Base-by-base conservation (phyloP, 2,113 vertebrate genomes). In the Vanacampus margaritifer region DNA sequence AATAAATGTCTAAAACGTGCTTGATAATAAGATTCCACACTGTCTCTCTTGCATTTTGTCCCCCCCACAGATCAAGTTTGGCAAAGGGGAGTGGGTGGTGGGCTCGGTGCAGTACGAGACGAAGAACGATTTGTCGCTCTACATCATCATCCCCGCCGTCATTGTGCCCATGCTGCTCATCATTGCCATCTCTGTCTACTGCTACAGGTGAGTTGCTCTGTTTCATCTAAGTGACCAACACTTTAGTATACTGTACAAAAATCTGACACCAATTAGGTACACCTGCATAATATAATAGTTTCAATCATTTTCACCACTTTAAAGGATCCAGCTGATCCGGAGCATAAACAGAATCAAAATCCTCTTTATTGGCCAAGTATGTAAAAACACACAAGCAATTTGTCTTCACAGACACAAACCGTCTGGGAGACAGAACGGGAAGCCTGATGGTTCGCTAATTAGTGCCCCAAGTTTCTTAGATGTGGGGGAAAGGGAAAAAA, bases 91-190 rank as follows among this genome's bases (percentile, higher is more conserved):
- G 87, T 99, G 95, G 94, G 80, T 94, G 63, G 91, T 97, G 0
- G 96, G 93, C 79, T 93, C 90, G 0, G 95, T 98, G 57, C 90
- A 93, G 65, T 99, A 96, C 4, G 95, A 97, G 9, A 92, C 79
- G 65, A 94, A 88, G 72, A 92, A 88, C 23, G 93, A 94, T 63
- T 89, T 94, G 79, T 92, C 95, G 0, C 90, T 97, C n/a, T 87
- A 89, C 80, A 92, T 96, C 85, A 99, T 99, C 89, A 92, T 99
- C 86, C 96, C 96, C 0, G 90, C 94, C 39, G 94, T 99, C 74
- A 88, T 98, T 1, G 91, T 96, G 80, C 97, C 96, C 67, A 99
- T 99, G 97, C 68, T 95, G 75, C 80, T 88, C 46, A 92, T 97
- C 89, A 98, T 99, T 0, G 80, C 73, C 0, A 85, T 93, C 75